Base-by-base conservation (phyloP, 30 jellyfish, hydroid and myxozoan species). In the Turritopsis rubra region DNA sequence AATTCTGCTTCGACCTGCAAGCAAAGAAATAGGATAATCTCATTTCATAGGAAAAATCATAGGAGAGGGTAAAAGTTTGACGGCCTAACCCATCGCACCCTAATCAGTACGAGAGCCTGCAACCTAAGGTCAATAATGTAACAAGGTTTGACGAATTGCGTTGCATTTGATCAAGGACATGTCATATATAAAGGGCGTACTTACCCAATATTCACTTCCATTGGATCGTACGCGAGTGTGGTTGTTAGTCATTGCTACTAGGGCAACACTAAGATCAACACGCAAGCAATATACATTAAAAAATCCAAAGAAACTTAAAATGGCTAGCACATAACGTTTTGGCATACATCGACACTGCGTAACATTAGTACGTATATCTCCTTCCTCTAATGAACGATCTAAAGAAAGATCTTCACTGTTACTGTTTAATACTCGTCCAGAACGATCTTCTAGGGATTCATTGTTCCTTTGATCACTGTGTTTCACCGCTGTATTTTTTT, bases 231-330 rank as follows among this genome's bases (percentile, higher is more conserved):
- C 85, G 83, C 96, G 66, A 21, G 91, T 88, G 82, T 93, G 99
- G 76, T 83, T 79, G 73, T 85, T 83, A 8, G 99, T 88, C 99
- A 93, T 93, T 21, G 99, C 99, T 31, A 93, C 99, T 85, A 93
- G 77, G 71, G 99, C 88, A 1, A 93, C 89, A 68, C 99, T 93
- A 60, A 93, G 75, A 83, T 93, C 96, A 60, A 88, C 99, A 9
- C 99, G 95, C 17, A 93, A 72, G 54, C 99, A 93, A 75, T 93
- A 93, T 28, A 93, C 99, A 74, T 83, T 88, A 75, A 93, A 93
- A 73, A 93, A 88, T 21, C 99, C 96, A 88, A 93, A 87, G 71
- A 93, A 93, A 68, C 96, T 88, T 54, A 88, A 27, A 84, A 93
- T 54, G 20, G 99, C 96, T 24, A 93, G 73, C 17, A 88, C 86